Conservation (phyloP, 2,113 vertebrate species). For the Cariama cristata region DNA sequence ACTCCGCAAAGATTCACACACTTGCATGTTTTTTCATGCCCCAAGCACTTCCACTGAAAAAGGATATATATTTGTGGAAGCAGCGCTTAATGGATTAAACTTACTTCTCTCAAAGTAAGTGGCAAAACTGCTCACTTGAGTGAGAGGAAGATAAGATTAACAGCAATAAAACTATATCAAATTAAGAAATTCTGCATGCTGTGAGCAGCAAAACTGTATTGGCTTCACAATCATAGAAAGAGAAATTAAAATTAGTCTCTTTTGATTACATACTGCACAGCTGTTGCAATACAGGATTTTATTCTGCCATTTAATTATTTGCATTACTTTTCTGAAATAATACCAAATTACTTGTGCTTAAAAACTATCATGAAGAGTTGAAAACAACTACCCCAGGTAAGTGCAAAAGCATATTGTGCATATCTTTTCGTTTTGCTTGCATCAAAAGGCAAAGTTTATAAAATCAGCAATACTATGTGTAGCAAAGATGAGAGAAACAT, state of each 20-base stretch:
- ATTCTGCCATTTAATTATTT: not conserved
- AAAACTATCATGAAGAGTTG: not conserved
- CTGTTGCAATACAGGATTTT: not conserved
- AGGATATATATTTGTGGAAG: not conserved
- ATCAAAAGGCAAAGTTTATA: not conserved
- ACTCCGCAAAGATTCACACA: not conserved
- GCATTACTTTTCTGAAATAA: not conserved
- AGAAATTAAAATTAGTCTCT: not conserved
- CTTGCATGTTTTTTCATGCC: not conserved
- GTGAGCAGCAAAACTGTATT: not conserved
- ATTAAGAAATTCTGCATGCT: not conserved
- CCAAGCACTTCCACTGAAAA: not conserved
- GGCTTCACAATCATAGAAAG: not conserved
- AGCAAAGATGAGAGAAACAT: conserved; percentile 32
- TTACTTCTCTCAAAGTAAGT: conserved; percentile 1
- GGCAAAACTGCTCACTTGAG: conserved; percentile 6
- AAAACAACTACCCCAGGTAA: not conserved
- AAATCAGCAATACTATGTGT: not conserved
- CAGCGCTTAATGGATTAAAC: not conserved
- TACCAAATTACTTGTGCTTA: not conserved
- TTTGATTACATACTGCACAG: not conserved
- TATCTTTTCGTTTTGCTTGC: not conserved
- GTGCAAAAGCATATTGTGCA: not conserved
- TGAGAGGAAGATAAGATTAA: conserved; percentile 38
- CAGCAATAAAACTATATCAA: not conserved